These are phyloP conservation scores for Paraplagusia blochii DNA, from an alignment of 2,113 vertebrate genomes.

Conservation along the genomic window DNA sequence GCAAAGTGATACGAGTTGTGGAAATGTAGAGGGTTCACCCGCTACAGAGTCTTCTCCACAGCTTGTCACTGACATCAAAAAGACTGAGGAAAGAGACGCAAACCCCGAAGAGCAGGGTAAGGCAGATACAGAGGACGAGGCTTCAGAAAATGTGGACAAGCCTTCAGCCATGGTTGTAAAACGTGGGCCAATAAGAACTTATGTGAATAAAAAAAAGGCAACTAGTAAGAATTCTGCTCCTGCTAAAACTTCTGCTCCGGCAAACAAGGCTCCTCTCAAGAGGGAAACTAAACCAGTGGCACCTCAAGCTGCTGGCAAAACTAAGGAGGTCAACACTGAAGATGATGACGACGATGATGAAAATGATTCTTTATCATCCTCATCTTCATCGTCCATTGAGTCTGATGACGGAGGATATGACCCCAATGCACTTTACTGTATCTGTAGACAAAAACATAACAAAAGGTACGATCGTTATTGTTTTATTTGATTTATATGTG, in stretches of 20 bases:
- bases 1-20: neutral
- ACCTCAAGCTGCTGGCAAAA: conserved; percentile 21
- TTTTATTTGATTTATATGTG: neutral
- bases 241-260: conserved; percentile 25
- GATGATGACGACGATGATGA: conserved; percentile 51
- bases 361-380: conserved; percentile 47
- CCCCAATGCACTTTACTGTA: conserved; percentile 91
- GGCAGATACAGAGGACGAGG: conserved; percentile 14
- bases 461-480: conserved; percentile 81
- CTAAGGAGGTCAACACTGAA: conserved; percentile 29
- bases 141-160: conserved; percentile 55
- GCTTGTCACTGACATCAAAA: conserved; percentile 52
- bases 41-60: conserved; percentile 52
- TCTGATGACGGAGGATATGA: conserved; percentile 90
- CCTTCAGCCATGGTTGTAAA: conserved; percentile 51
- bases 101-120: conserved; percentile 6
- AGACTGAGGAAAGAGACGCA: conserved; percentile 56
- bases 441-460: conserved; percentile 95
- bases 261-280: conserved; percentile 49
- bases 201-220: conserved; percentile 57
- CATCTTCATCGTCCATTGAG: conserved; percentile 67
- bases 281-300: conserved; percentile 47
- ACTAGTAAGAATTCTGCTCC: conserved; percentile 38
- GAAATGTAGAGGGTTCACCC: conserved; percentile 1
- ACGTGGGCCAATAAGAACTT: conserved; percentile 64